These are phyloP conservation scores for Drosophila emarginata DNA, from an alignment of 2,888 invertebrate species.

Conservation along the genomic window DNA sequence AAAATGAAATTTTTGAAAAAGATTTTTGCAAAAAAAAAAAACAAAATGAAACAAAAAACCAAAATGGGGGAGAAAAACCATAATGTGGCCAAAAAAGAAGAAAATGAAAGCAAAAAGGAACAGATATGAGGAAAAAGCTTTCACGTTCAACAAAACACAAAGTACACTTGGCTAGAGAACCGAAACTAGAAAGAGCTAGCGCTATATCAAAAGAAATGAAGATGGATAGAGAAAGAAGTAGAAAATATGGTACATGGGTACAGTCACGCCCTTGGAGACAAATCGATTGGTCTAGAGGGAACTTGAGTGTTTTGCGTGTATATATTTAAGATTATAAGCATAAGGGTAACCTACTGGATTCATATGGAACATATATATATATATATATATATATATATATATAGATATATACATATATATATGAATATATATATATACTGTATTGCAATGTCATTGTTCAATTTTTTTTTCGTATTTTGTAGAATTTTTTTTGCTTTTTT, in stretches of 20 bases:
- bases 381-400: slow-evolving; percentile 28
- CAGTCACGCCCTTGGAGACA: neutral
- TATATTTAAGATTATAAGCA: slow-evolving; percentile 20
- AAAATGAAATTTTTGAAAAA: slow-evolving; percentile 42
- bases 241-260: slow-evolving; percentile 9
- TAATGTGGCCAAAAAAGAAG: slow-evolving; percentile 48
- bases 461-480: neutral
- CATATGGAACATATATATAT: slow-evolving; percentile 36
- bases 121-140: slow-evolving; percentile 5
- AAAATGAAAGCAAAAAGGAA: neutral
- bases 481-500: slow-evolving; percentile 47
- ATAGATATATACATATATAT: slow-evolving; percentile 32
- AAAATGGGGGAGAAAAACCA: slow-evolving; percentile 14
- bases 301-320: slow-evolving; percentile 21
- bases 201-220: slow-evolving; percentile 1
- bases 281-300: slow-evolving; percentile 1
- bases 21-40: slow-evolving; percentile 51
- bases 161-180: slow-evolving; percentile 9
- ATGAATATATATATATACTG: slow-evolving; percentile 32
- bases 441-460: slow-evolving; percentile 33
- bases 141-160: slow-evolving; percentile 47
- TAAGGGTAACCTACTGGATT: slow-evolving; percentile 33
- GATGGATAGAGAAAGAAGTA: slow-evolving; percentile 7
- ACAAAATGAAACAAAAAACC: slow-evolving; percentile 29
- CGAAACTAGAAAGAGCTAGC: neutral